Conservation (phyloP, 1,140 invertebrate genomes). For the Orussus abietinus region DNA sequence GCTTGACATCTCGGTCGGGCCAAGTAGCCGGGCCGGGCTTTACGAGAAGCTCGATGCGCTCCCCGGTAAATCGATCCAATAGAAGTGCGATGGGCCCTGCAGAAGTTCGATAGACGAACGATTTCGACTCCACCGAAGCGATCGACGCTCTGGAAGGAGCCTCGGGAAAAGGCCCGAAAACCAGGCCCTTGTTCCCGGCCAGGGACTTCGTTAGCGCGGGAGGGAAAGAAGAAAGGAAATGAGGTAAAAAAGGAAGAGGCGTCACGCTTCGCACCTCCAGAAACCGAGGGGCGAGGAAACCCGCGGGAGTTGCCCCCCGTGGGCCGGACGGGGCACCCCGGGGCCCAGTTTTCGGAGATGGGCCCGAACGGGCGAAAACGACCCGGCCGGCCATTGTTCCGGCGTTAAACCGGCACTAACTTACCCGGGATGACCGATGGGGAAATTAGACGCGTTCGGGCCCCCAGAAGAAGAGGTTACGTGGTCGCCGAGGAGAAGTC, state of each 20-base stretch:
- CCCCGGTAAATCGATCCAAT: too few relatives aligned
- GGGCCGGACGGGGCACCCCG: background rate
- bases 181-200: too few relatives aligned
- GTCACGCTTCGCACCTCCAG: slow-evolving; percentile 19
- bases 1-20: too few relatives aligned
- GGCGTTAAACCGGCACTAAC: slow-evolving; percentile 22
- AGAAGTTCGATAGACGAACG: too few relatives aligned
- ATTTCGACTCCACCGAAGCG: too few relatives aligned
- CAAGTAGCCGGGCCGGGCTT: too few relatives aligned
- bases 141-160: too few relatives aligned
- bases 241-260: slow-evolving; percentile 10
- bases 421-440: slow-evolving; percentile 26
- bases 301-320: background rate
- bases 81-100: too few relatives aligned
- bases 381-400: slow-evolving; percentile 15
- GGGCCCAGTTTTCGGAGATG: slow-evolving; percentile 7
- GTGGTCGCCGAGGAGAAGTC: slow-evolving; percentile 5
- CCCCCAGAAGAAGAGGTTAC: slow-evolving; percentile 9
- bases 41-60: too few relatives aligned
- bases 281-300: background rate
- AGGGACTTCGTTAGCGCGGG: too few relatives aligned
- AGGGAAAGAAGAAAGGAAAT: too few relatives aligned
- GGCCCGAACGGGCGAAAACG: slow-evolving; percentile 2
- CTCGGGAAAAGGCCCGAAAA: too few relatives aligned
- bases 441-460: slow-evolving; percentile 22